Evolutionary conservation across 2,888 invertebrate genomes (phyloP).

Genomic region (Dromius quadrimaculatus): DNA sequence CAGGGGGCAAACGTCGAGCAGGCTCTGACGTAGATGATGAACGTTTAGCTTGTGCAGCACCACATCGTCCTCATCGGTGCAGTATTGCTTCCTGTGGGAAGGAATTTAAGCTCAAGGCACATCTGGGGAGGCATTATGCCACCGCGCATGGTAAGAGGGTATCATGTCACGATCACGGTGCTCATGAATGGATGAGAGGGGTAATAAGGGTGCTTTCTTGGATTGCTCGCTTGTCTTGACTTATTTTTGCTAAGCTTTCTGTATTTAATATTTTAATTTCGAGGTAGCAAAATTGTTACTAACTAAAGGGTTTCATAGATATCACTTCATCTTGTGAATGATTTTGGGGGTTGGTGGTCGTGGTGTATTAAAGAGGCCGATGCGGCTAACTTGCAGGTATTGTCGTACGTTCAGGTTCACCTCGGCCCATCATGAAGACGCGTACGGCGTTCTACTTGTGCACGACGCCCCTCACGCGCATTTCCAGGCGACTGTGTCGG

Average conservation of each 20-base stretch:
- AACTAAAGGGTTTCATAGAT: slow-evolving; percentile 5
- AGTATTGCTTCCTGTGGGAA: slow-evolving; percentile 92
- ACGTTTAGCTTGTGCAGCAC: slow-evolving; percentile 68
- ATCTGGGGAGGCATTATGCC: slow-evolving; percentile 93
- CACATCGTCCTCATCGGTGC: slow-evolving; percentile 88
- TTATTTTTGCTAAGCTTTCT: too few species aligned
- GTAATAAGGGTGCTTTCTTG: not conserved
- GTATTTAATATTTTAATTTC: too few species aligned
- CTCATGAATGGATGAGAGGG: not conserved
- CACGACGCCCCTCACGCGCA: slow-evolving; percentile 90
- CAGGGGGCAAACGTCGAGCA: slow-evolving; percentile 23
- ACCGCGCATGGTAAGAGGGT: slow-evolving; percentile 80
- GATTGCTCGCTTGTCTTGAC: too few species aligned
- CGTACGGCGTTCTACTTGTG: slow-evolving; percentile 95
- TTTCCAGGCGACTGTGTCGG: slow-evolving; percentile 88
- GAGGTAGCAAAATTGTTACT: not conserved
- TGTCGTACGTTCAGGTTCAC: slow-evolving; percentile 80
- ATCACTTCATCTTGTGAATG: not conserved
- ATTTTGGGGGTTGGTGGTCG: slow-evolving; percentile 18
- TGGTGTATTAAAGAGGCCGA: slow-evolving; percentile 33
- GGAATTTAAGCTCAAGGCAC: slow-evolving; percentile 96
- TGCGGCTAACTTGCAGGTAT: slow-evolving; percentile 59
- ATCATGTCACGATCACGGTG: too few species aligned
- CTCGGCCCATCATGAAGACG: slow-evolving; percentile 96
- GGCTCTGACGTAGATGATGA: slow-evolving; percentile 68